phyloP scores from a whole-genome alignment of 2,888 invertebrate genomes.

The Myopa tessellatipennis region DNA sequence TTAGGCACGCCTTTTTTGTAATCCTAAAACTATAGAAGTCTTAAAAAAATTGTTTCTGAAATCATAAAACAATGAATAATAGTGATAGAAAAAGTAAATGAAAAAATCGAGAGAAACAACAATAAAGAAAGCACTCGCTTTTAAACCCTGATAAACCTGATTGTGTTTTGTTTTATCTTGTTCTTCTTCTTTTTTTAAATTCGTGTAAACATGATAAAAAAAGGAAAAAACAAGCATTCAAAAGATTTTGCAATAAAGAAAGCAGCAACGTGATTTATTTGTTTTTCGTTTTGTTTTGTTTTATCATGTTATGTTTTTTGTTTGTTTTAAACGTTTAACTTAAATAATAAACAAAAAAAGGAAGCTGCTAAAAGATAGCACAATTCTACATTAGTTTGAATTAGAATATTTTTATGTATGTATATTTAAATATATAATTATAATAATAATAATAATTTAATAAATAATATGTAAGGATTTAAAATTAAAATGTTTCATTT shows the following conservation, averaged over 20 bases:
- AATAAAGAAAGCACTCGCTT: slow-evolving; percentile 26
- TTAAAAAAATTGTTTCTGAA: too few species aligned
- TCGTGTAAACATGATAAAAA: neutral
- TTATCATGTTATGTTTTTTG: slow-evolving; percentile 8
- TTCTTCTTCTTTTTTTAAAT: neutral
- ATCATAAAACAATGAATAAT: too few species aligned
- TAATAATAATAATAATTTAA: slow-evolving; percentile 25
- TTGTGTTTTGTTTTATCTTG: neutral
- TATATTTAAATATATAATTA: slow-evolving; percentile 30
- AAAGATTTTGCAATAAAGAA: slow-evolving; percentile 5
- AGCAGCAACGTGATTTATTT: neutral
- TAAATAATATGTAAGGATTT: neutral
- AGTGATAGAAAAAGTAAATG: too few species aligned
- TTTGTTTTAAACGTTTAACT: slow-evolving; percentile 18
- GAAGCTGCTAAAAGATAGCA: slow-evolving; percentile 29
- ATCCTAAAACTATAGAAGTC: too few species aligned
- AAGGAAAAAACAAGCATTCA: too few species aligned
- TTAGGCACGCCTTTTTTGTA: too few species aligned
- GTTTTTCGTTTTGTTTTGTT: slow-evolving; percentile 7
- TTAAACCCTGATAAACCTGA: slow-evolving; percentile 16
- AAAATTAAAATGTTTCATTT: neutral
- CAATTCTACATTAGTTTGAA: slow-evolving; percentile 33
- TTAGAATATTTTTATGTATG: slow-evolving; percentile 12
- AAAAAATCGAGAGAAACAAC: neutral
- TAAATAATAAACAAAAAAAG: slow-evolving; percentile 32